Evolutionary conservation across 2,113 vertebrate genomes (phyloP), one percentile per base, ranked within the genome.

Genomic region (Triplophysa dalaica): DNA sequence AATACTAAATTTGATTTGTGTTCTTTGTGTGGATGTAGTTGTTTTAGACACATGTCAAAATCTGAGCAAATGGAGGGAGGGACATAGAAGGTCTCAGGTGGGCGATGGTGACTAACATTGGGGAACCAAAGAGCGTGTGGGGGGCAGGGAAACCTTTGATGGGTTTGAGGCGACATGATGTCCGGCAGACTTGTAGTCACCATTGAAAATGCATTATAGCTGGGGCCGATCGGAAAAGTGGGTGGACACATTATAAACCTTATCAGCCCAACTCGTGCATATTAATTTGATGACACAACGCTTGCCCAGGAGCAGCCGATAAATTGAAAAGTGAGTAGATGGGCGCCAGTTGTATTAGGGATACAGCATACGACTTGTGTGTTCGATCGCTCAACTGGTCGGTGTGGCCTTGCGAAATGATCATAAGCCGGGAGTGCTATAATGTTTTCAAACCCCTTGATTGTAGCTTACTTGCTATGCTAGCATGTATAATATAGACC

Each of bases 121-220:
- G 38, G 33, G 24, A 66, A 64, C 17, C 22, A 62, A 33, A 19
- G 33, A 22, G 2, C 43, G 13, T 29, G 26, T 17, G 52, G 61
- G 73, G 62, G 69, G 14, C 7, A 33, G 50, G 63, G 50, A 65
- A 67, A 22, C 13, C 26, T n/a, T 24, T 45, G 48, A 19, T 41
- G 60, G 6, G 29, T 80, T 80, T 65, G 29, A 65, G 61, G n/a
- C 61, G 61, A 75, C 45, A 54, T 13, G 56, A 70, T 43, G 74
- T n/a, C 54, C 54, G n/a, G n/a, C 54, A 58, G 54, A 58, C 54
- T 58, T 58, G 7, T 21, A 21, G 54, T 58, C 64, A 19, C 21
- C n/a, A 33, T 61, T 64, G 3, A 8, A 22, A 41, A 1, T 41
- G 16, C 8, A 50, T 21, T 8, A 58, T 3, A 58, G n/a, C 19